These are phyloP conservation scores for Drosophila subquinaria DNA, from an alignment of 2,888 invertebrate genomes.

Conservation along the genomic window DNA sequence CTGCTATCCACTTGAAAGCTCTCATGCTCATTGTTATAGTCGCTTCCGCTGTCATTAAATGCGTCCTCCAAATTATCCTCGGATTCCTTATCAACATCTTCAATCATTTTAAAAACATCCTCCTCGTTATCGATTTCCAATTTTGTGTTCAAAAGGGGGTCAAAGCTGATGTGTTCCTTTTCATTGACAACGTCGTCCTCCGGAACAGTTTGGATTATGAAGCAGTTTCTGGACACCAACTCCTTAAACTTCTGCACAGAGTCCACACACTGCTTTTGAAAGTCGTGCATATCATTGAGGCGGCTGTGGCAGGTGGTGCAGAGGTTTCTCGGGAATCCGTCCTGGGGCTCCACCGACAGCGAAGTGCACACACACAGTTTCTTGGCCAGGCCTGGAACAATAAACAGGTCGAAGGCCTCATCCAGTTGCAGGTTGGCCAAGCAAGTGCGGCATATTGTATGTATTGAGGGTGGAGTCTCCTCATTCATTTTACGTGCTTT, in stretches of 20 bases:
- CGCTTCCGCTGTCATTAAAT: conserved; percentile 41
- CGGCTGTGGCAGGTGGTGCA: conserved; percentile 75
- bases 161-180: conserved; percentile 76
- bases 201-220: neutral
- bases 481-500: conserved; percentile 46
- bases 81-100: conserved; percentile 75
- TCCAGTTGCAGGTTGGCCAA: conserved; percentile 65
- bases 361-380: conserved; percentile 82
- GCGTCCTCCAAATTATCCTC: conserved; percentile 44
- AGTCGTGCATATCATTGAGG: conserved; percentile 79
- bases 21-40: conserved; percentile 49
- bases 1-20: conserved; percentile 63
- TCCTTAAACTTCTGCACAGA: conserved; percentile 77
- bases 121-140: conserved; percentile 82
- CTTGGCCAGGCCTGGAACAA: conserved; percentile 77
- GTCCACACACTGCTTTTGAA: conserved; percentile 78
- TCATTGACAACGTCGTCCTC: conserved; percentile 56
- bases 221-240: conserved; percentile 55
- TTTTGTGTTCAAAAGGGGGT: conserved; percentile 81
- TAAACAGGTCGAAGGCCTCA: conserved; percentile 71
- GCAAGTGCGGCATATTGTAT: conserved; percentile 82
- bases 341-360: conserved; percentile 76
- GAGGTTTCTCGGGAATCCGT: conserved; percentile 81
- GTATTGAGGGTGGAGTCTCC: conserved; percentile 46
- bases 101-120: conserved; percentile 82